Base-by-base conservation (phyloP, 1,140 invertebrate species). In the Phortica variegata region DNA sequence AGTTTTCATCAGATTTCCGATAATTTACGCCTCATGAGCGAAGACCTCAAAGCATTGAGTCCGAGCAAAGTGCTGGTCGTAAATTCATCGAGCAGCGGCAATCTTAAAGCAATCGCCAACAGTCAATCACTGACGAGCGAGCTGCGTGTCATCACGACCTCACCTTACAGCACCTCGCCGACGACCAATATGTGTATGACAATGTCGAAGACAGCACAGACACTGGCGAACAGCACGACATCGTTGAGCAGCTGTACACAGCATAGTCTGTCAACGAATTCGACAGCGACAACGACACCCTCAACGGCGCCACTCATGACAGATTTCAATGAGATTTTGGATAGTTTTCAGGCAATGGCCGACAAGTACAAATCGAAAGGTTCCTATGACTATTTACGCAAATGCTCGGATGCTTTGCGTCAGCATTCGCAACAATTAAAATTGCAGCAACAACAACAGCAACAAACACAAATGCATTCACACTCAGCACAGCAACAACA, bases 1-100 rank as follows among this genome's bases (percentile, higher is more conserved):
- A 76, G 71, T 43, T 76, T 76, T 17, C 68, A 74, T 34, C 73
- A 76, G 38, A 74, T 76, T 29, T 76, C 74, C 9, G 74, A 76
- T 37, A 76, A 76, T 36, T 38, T 76, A 26, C 57, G 73, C 5
- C 39, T 76, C 3, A 74, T 76, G 71, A 76, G 70, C 49, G 71
- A 76, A 49, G 74, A 76, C 26, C 34, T 76, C 33, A 70, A 76
- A 47, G 65, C 73, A 2, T 43, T 76, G 17, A 76, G 69, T 55
- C 73, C 73, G 7, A 73, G 61, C 42, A 73, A 62, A n/a, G 66
- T 53, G n/a, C 13, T 49, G 12, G 54, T 56, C 12, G 56, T 57
- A 34, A 59, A 47, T 17, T 66, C 63, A 5, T 44, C 54, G 29
- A 69, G 65, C 51, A 68, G 54, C 16, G 59, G 59, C 21, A 70